Conservation (phyloP, 2,113 vertebrate genomes). For the Laticauda laticaudata region DNA sequence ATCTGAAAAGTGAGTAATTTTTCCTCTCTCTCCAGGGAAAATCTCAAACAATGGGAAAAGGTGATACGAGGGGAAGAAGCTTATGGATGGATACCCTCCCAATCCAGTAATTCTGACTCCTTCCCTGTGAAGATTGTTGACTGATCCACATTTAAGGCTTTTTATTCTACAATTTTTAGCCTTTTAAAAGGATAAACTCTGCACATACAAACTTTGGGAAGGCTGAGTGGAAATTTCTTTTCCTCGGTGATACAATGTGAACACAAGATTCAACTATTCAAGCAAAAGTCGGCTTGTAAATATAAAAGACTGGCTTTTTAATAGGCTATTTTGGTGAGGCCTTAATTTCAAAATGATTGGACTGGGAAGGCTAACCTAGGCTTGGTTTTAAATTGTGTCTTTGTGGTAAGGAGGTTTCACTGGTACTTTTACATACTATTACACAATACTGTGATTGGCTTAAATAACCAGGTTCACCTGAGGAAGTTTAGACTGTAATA, state of each 20-base stretch:
- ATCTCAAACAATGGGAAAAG: conserved; percentile 93
- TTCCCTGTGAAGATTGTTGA: conserved; percentile 85
- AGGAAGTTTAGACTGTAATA: conserved; percentile 67
- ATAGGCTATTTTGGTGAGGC: conserved; percentile 78
- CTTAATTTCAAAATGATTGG: conserved; percentile 74
- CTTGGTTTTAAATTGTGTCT: conserved; percentile 71
- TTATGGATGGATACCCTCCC: conserved; percentile 67
- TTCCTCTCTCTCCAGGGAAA: conserved; percentile 76
- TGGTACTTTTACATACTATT: conserved; percentile 76
- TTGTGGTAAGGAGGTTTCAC: conserved; percentile 55
- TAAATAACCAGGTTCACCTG: conserved; percentile 69
- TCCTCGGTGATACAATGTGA: neutral
- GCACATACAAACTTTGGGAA: conserved; percentile 35
- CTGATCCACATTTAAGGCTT: conserved; percentile 60
- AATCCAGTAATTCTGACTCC: conserved; percentile 60
- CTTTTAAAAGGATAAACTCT: conserved; percentile 48
- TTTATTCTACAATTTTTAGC: conserved; percentile 36
- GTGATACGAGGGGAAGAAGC: conserved; percentile 87
- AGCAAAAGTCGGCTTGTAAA: conserved; percentile 61
- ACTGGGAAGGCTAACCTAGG: conserved; percentile 31
- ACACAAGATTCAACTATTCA: conserved; percentile 40
- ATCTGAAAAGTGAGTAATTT: neutral
- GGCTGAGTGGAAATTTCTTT: conserved; percentile 40
- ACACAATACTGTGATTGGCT: conserved; percentile 77
- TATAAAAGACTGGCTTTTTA: conserved; percentile 68